A percentile compares a stretch with the other conserved stretches of the same genome.
These are phyloP conservation scores for Acanthopagrus latus DNA, from an alignment of 2,797 vertebrate species.

Conservation along the genomic window DNA sequence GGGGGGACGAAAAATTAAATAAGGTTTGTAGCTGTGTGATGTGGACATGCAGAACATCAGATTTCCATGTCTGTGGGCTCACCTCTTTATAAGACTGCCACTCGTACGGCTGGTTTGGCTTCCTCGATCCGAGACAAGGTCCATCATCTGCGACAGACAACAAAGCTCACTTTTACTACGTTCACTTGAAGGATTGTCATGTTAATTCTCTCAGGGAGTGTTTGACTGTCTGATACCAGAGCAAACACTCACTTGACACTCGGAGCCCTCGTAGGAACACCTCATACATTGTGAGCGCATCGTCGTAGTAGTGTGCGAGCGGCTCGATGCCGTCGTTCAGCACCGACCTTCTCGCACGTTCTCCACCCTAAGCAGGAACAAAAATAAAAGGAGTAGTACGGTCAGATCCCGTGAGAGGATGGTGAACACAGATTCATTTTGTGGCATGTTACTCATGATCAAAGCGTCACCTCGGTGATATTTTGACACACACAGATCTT, in stretches of 20 bases:
- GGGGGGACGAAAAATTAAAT: constrained; percentile 1
- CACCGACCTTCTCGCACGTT: constrained; percentile 86
- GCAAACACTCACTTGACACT: constrained; percentile 90
- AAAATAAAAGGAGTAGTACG: neutral
- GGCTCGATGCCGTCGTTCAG: constrained; percentile 81
- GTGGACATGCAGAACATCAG: no score
- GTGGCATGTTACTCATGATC: no score
- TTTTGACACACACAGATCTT: neutral
- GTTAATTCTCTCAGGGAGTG: no score
- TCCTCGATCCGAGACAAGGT: constrained; percentile 95
- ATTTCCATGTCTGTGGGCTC: constrained; percentile 45
- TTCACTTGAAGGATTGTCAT: accelerated
- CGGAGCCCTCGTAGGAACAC: constrained; percentile 90
- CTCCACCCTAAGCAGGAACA: constrained; percentile 81
- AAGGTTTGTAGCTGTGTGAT: neutral
- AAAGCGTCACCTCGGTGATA: neutral
- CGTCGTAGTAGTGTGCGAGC: constrained; percentile 87
- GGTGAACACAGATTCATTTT: no score
- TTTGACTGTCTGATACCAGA: neutral
- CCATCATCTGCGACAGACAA: constrained; percentile 87
- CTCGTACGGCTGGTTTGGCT: constrained; percentile 93
- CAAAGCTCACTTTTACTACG: neutral
- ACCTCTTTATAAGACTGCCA: constrained; percentile 96
- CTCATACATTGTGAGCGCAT: constrained; percentile 91
- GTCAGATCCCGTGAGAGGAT: neutral